phyloP scores from a whole-genome alignment of 2,797 vertebrate species.

The Fistularia tabacaria region DNA sequence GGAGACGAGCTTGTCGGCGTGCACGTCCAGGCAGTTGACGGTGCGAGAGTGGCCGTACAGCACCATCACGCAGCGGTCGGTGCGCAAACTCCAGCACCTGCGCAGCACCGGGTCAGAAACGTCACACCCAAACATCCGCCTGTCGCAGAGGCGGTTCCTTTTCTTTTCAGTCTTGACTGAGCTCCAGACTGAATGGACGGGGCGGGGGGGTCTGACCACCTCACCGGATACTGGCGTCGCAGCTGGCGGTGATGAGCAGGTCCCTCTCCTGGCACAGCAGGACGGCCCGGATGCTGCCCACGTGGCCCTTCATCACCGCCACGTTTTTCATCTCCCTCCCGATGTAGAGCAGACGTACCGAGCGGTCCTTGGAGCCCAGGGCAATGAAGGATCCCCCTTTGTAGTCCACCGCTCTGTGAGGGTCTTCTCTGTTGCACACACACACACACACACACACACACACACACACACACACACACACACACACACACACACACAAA shows the following conservation, averaged over 20 bases:
- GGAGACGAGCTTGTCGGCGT: conserved; percentile 74
- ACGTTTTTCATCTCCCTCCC: conserved; percentile 37
- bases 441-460: conserved; percentile 2
- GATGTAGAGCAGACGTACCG: conserved; percentile 69
- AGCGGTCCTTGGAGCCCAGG: conserved; percentile 69
- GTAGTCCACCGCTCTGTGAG: conserved; percentile 77
- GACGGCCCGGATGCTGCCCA: conserved; percentile 71
- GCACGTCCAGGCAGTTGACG: conserved; percentile 81
- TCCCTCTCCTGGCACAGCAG: conserved; percentile 73
- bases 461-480: conserved; percentile 1
- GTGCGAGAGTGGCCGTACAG: conserved; percentile 78
- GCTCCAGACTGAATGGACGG: too few relatives aligned
- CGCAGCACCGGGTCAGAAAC: neutral
- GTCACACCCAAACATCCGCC: too few relatives aligned
- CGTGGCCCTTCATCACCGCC: conserved; percentile 66
- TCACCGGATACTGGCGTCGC: conserved; percentile 86
- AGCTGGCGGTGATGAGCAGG: conserved; percentile 78
- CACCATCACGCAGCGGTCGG: conserved; percentile 67
- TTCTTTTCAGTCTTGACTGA: too few relatives aligned
- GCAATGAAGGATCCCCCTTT: conserved; percentile 73
- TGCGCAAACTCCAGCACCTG: conserved; percentile 84
- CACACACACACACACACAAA: conserved; percentile 15
- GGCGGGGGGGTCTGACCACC: too few relatives aligned
- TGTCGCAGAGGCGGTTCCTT: too few relatives aligned
- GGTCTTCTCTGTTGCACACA: conserved; percentile 69